Evolutionary conservation across 2,113 vertebrate species (phyloP), one percentile per base, ranked within the genome.

Genomic region (Neodontobutis hainanensis): DNA sequence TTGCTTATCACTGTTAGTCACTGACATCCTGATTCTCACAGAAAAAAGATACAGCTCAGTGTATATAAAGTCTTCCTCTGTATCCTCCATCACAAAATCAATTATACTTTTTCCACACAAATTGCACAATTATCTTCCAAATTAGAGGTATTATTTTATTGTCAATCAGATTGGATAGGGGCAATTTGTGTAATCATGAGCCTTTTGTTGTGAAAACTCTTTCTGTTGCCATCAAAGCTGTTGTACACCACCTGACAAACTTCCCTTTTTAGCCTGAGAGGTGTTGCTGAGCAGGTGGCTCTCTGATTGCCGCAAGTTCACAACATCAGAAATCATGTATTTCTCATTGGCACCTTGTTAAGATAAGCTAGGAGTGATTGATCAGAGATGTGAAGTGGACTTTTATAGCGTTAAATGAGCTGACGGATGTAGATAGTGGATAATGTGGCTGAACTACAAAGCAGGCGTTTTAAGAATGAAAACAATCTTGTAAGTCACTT

Each of bases 131-230:
- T 79, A 85, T 73, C 65, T 72, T 9, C 43, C 38, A 60, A 83
- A 83, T 86, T 81, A 75, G 58, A 51, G 2, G 15, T 59, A 82
- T 83, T 70, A 76, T 75, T 83, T 79, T 43, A 69, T 77, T 63
- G 57, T 81, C 73, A 71, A 52, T 77, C 78, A 70, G 48, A 77
- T 52, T 77, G 60, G 52, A 77, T 34, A 48, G 60, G 70, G 68
- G 63, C 69, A 77, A 68, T 80, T 80, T 78, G 61, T 65, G 70
- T 68, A 85, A 85, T 86, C 70, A 71, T 40, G 46, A 68, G 46
- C 50, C 61, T 75, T 27, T 82, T 86, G 65, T 83, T 77, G 53
- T 63, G 67, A 59, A 74, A 84, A 79, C 72, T 72, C 1, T 67
- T 75, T 61, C 11, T 43, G 67, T 59, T 66, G 63, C 68, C 77